Percentiles rank a stretch among this genome's conserved stretches.
These are phyloP conservation scores for Lycocerus yunnanus DNA, from an alignment of 2,888 invertebrate species.

Conservation along the genomic window DNA sequence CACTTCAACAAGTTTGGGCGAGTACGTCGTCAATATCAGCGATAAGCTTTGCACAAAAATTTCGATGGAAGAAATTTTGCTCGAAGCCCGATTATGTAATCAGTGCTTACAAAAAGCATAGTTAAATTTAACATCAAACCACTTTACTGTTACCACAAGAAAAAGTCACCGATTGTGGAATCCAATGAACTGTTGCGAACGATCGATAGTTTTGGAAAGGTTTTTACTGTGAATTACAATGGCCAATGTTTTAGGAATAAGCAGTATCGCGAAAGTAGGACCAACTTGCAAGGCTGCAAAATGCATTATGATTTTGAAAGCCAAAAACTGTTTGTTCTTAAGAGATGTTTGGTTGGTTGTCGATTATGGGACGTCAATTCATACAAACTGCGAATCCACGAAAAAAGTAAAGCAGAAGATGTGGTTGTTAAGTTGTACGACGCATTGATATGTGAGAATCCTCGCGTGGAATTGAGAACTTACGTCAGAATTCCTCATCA, in stretches of 20 bases:
- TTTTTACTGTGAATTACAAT: conserved; percentile 18
- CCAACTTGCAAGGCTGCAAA: conserved; percentile 2
- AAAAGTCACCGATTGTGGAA: background rate
- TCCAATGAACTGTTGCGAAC: conserved; percentile 3
- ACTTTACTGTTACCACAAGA: conserved; percentile 1
- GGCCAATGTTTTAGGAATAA: conserved; percentile 14
- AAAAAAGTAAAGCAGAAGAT: background rate
- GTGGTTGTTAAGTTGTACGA: background rate
- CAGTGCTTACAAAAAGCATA: conserved; percentile 4
- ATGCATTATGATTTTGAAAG: conserved; percentile 7
- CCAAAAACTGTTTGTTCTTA: conserved; percentile 21
- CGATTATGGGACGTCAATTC: conserved; percentile 20
- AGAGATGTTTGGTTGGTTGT: conserved; percentile 15
- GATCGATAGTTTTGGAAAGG: conserved; percentile 15
- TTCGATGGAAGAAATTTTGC: conserved; percentile 4
- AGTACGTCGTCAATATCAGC: conserved; percentile 1
- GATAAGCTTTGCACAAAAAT: conserved; percentile 1
- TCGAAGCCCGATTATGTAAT: conserved; percentile 11
- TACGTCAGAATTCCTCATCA: background rate
- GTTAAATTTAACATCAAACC: conserved; percentile 14
- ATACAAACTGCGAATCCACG: background rate
- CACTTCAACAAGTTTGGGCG: conserved; percentile 2
- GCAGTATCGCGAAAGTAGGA: background rate
- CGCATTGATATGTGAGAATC: background rate
- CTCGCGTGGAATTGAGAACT: background rate